Evolutionary conservation across 2,888 invertebrate species (phyloP).

Genomic region (Caenorhabditis sp.): DNA sequence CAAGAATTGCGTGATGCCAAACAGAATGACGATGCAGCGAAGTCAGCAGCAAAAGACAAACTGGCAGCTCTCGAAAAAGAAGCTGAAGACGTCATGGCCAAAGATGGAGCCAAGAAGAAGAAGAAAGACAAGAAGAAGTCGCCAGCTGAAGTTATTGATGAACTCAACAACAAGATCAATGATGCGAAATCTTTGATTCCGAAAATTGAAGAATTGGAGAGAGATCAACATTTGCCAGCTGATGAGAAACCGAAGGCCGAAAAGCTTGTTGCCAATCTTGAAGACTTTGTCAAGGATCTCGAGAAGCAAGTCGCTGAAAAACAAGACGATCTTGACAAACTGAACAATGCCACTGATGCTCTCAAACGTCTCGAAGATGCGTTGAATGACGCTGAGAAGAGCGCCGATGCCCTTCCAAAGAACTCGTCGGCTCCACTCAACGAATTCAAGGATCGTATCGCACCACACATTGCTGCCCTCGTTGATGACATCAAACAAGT

Average conservation of each 20-base stretch:
- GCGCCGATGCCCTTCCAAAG: slow-evolving; percentile 11
- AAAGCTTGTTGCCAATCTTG: slow-evolving; percentile 16
- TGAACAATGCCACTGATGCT: slow-evolving; percentile 9
- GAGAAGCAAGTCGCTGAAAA: slow-evolving; percentile 45
- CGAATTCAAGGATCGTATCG: slow-evolving; percentile 21
- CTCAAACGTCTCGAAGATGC: slow-evolving; percentile 25
- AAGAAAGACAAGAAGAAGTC: slow-evolving; percentile 31
- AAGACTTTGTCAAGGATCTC: slow-evolving; percentile 49
- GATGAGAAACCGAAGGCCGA: slow-evolving; percentile 11
- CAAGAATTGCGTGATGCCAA: slow-evolving; percentile 26
- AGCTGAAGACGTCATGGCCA: slow-evolving; percentile 19
- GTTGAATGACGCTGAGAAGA: slow-evolving; percentile 21
- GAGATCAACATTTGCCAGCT: not conserved
- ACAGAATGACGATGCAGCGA: slow-evolving; percentile 32
- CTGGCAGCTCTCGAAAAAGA: slow-evolving; percentile 43
- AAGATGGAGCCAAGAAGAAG: slow-evolving; percentile 12
- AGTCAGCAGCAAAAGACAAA: slow-evolving; percentile 22
- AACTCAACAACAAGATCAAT: slow-evolving; percentile 5
- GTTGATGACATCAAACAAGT: not conserved
- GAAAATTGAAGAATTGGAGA: slow-evolving; percentile 9
- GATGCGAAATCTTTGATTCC: slow-evolving; percentile 9
- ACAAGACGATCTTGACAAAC: slow-evolving; percentile 25
- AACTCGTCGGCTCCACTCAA: slow-evolving; percentile 8
- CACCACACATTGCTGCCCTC: slow-evolving; percentile 9
- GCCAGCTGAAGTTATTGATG: slow-evolving; percentile 8